Evolutionary conservation across 2,797 vertebrate species (phyloP).

Genomic region (Neopelma chrysocephalum): DNA sequence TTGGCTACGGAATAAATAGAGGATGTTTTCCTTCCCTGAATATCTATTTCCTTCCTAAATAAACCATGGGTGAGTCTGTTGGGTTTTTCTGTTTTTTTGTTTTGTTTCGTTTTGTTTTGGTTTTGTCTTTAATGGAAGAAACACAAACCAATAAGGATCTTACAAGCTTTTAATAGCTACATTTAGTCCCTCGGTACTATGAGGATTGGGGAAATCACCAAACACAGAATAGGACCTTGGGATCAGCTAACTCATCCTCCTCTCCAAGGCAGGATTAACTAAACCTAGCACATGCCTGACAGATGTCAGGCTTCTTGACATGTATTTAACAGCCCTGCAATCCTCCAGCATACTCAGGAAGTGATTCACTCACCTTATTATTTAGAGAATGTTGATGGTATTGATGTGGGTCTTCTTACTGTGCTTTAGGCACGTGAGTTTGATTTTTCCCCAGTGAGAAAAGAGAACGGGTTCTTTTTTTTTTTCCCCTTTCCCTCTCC

Average conservation of each 20-base stretch:
- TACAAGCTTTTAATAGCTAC: background rate
- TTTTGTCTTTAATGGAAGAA: background rate
- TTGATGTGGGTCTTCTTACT: background rate
- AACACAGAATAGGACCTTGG: background rate
- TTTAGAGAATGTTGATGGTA: background rate
- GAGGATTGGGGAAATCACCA: background rate
- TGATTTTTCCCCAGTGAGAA: background rate
- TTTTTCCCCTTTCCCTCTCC: background rate
- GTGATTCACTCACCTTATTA: background rate
- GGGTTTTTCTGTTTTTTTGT: background rate
- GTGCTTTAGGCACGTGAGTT: background rate
- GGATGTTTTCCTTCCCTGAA: constrained; percentile 35
- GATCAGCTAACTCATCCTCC: background rate
- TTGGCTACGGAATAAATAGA: background rate
- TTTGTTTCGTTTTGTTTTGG: background rate
- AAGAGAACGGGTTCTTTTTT: background rate
- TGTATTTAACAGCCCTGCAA: background rate
- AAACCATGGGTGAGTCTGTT: constrained; percentile 23
- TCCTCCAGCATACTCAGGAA: background rate
- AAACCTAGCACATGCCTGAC: background rate
- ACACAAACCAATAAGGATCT: background rate
- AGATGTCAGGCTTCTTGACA: background rate
- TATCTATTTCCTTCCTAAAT: constrained; percentile 35
- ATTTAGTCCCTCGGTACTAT: background rate
- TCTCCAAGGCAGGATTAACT: background rate